Percentiles rank a stretch among this genome's conserved stretches.
phyloP scores from a whole-genome alignment of 1,140 invertebrate species.

The Drosophila grimshawi region DNA sequence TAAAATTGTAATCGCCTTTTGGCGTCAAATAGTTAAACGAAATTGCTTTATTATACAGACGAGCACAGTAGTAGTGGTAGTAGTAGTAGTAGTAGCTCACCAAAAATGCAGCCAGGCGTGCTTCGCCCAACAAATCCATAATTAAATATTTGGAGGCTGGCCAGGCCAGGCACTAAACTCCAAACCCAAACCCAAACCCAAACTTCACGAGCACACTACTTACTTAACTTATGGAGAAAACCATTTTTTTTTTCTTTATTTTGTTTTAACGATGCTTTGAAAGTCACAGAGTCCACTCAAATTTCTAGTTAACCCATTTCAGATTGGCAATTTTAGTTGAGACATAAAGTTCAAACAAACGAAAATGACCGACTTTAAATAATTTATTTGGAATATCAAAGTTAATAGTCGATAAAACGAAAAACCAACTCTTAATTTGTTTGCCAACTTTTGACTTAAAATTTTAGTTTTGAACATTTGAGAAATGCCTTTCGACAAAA shows the following conservation, averaged over 20 bases:
- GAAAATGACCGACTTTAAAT: background rate
- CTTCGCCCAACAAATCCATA: background rate
- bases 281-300: constrained; percentile 1
- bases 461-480: too few relatives aligned
- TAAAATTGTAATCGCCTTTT: constrained; percentile 80
- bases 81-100: constrained; percentile 13
- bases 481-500: background rate
- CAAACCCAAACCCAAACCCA: background rate
- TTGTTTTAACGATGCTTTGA: constrained; percentile 28
- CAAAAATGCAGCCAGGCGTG: constrained; percentile 40
- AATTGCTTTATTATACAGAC: constrained; percentile 71
- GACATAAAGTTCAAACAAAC: background rate
- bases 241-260: too few relatives aligned
- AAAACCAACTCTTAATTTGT: too few relatives aligned
- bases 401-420: background rate
- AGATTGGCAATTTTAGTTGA: background rate
- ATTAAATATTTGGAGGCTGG: background rate
- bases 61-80: constrained; percentile 3
- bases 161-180: background rate
- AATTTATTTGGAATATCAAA: constrained; percentile 8
- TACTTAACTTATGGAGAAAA: background rate
- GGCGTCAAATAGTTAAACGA: constrained; percentile 73
- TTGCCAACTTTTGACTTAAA: too few relatives aligned
- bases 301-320: constrained; percentile 5
- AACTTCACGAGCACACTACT: background rate